These are phyloP conservation scores for Merops nubicus DNA, from an alignment of 2,113 vertebrate genomes.

Conservation along the genomic window DNA sequence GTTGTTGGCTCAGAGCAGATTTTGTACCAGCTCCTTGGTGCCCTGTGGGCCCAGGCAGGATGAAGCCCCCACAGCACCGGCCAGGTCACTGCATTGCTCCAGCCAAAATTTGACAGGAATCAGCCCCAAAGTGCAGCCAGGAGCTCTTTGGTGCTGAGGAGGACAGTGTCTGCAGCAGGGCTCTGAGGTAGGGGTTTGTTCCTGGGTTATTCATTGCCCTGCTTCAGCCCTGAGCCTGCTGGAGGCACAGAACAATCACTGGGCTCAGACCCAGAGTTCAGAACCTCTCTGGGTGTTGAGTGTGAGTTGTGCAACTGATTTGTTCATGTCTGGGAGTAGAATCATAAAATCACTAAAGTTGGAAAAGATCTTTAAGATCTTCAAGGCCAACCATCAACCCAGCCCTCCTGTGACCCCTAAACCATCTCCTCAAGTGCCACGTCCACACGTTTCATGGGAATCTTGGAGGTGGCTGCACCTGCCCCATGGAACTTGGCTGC, in stretches of 20 bases:
- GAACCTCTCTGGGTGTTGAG: no score
- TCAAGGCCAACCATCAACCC: no score
- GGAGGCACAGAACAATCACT: no score
- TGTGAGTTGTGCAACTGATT: no score
- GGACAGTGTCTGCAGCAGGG: background rate
- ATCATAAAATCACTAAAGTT: no score
- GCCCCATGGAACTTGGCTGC: fast-evolving
- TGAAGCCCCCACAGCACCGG: background rate
- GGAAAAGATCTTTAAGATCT: no score
- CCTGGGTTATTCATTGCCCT: background rate
- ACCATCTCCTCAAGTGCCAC: no score
- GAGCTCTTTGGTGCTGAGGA: background rate
- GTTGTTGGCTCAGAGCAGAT: background rate
- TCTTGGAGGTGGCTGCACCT: background rate
- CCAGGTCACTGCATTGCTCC: background rate
- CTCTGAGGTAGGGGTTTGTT: background rate
- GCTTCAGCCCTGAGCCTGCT: background rate
- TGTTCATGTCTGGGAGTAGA: no score
- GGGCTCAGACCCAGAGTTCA: no score
- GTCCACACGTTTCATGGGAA: no score
- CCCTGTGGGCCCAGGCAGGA: background rate
- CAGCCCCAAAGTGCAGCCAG: background rate
- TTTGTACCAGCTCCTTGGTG: background rate
- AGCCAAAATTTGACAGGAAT: background rate
- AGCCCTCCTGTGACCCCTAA: no score